A percentile compares a stretch with the other conserved stretches of the same genome.
Evolutionary conservation across 2,888 invertebrate genomes (phyloP).

Genomic region (Neuroscelio doddi): DNA sequence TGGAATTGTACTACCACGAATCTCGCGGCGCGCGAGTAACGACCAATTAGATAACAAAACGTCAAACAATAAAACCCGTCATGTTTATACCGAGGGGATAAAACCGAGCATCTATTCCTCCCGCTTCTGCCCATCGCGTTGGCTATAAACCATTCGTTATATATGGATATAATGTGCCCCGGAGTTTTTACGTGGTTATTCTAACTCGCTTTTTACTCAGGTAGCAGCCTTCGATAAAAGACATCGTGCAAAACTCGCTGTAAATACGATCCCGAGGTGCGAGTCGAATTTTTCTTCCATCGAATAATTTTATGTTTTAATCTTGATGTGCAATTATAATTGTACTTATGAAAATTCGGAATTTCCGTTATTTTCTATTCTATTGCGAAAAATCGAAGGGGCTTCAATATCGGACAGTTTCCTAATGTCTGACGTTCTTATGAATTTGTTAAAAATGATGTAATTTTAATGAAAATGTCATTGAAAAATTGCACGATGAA

Average conservation of each 20-base stretch:
- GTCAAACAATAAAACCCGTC: conserved; percentile 67
- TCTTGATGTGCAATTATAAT: too few relatives aligned
- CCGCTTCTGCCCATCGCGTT: conserved; percentile 36
- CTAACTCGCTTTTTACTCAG: conserved; percentile 32
- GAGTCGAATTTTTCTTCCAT: too few relatives aligned
- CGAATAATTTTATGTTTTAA: too few relatives aligned
- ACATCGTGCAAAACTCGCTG: conserved; percentile 4
- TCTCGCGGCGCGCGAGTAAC: conserved; percentile 51
- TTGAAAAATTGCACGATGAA: too few relatives aligned
- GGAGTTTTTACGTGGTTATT: conserved; percentile 46
- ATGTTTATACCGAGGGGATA: conserved; percentile 65
- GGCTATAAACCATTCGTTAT: conserved; percentile 55
- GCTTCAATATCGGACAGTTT: too few relatives aligned
- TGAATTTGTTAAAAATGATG: too few relatives aligned
- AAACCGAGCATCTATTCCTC: conserved; percentile 54
- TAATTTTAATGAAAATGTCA: too few relatives aligned
- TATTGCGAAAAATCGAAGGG: too few relatives aligned
- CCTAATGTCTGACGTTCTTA: too few relatives aligned
- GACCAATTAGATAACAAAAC: conserved; percentile 68
- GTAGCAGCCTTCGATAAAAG: conserved; percentile 40
- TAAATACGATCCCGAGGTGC: too few relatives aligned
- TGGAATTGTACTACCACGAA: conserved; percentile 38
- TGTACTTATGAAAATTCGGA: too few relatives aligned
- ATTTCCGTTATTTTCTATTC: too few relatives aligned
- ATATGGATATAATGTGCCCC: conserved; percentile 53